Evolutionary conservation across 2,888 invertebrate species (phyloP).

Genomic region (Meandrusa payeni): DNA sequence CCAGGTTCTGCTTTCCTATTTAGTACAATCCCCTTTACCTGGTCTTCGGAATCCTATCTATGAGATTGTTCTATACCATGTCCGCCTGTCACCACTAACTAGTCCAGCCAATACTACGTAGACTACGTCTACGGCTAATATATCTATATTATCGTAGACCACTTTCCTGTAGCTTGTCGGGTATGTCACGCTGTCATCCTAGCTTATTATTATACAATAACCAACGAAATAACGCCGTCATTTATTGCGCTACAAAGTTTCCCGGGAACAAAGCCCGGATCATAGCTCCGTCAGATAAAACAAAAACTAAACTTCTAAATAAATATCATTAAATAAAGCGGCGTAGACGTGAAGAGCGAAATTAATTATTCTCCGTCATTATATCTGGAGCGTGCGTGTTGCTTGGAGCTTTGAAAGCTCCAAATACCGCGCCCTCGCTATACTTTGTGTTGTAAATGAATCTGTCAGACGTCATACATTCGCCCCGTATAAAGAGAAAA

Average conservation of each 20-base stretch:
- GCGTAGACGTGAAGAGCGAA: conserved; percentile 23
- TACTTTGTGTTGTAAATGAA: conserved; percentile 27
- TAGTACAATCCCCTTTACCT: too few relatives aligned
- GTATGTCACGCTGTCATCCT: too few relatives aligned
- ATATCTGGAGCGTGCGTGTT: conserved; percentile 29
- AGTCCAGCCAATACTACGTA: too few relatives aligned
- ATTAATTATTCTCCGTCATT: conserved; percentile 37
- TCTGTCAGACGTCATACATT: conserved; percentile 6
- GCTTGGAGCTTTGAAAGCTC: conserved; percentile 30
- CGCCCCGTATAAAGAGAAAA: too few relatives aligned
- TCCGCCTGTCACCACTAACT: too few relatives aligned
- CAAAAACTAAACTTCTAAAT: conserved; percentile 14
- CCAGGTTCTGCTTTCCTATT: too few relatives aligned
- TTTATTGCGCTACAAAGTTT: background rate
- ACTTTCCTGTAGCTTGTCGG: too few relatives aligned
- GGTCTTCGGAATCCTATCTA: too few relatives aligned
- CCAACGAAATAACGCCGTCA: background rate
- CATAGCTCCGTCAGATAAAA: background rate
- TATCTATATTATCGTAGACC: too few relatives aligned
- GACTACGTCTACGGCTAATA: too few relatives aligned
- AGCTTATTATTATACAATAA: too few relatives aligned
- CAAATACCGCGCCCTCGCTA: conserved; percentile 30
- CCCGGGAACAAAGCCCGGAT: conserved; percentile 7
- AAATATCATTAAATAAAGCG: conserved; percentile 17
- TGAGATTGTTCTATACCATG: too few relatives aligned